phyloP scores from a whole-genome alignment of 2,888 invertebrate species.

The Uropetala carovei region DNA sequence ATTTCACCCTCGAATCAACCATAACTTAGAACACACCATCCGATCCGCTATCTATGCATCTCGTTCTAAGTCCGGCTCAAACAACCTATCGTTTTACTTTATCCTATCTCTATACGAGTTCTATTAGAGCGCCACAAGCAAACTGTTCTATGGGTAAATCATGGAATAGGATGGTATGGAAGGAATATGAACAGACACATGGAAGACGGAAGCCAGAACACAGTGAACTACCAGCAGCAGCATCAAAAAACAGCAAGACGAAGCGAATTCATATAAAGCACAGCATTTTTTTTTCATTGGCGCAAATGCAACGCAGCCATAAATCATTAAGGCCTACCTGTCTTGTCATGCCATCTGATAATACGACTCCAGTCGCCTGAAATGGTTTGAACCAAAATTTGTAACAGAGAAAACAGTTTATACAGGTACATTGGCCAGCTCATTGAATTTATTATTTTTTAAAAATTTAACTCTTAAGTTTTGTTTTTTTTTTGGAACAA shows the following conservation, averaged over 20 bases:
- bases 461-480: not conserved
- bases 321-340: constrained; percentile 58
- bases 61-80: too few relatives aligned
- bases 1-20: too few relatives aligned
- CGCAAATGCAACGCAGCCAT: not conserved
- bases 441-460: not conserved
- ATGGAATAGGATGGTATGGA: not conserved
- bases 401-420: constrained; percentile 38
- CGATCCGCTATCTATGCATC: too few relatives aligned
- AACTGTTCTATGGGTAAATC: not conserved
- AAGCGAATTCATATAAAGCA: constrained; percentile 1
- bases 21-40: too few relatives aligned
- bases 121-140: not conserved
- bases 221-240: not conserved
- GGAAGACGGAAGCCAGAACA: not conserved
- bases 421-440: not conserved
- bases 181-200: not conserved
- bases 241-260: not conserved
- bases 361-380: constrained; percentile 60
- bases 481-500: too few relatives aligned
- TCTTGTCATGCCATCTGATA: constrained; percentile 61
- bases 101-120: too few relatives aligned
- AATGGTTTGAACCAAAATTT: constrained; percentile 62
- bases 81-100: too few relatives aligned
- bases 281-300: not conserved